Base-by-base conservation (phyloP, 2,797 vertebrate genomes). In the Clarias fuscus region DNA sequence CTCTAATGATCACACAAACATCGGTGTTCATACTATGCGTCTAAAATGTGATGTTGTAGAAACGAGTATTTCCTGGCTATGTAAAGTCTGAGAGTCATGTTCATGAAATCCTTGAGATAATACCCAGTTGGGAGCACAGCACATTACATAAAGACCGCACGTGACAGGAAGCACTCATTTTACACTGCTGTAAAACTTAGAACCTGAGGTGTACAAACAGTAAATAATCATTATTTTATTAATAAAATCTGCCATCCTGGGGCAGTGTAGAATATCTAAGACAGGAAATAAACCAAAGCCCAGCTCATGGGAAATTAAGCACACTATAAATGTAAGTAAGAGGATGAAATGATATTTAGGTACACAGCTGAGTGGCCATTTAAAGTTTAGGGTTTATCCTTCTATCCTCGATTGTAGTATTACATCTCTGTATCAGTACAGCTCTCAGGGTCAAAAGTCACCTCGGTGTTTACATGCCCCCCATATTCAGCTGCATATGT, bases 291-390 rank as follows among this genome's bases (percentile, higher is more conserved):
- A 64, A 22, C 58, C 17, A 30, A 3, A 59, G 33, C 7, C 61
- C 30, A n/a, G 67, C 67, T 70, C 65, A 71, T 37, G 59, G 78
- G 61, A 81, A 48, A 82, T 82, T 8, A 65, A 64, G n/a, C 61
- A 40, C 22, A 13, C 17, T 20, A 82, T 67, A 27, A 82, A 67
- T 30, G 40, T 20, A 48, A 20, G 10, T 6, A 22, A 82, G 33
- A 22, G 8, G 27, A 68, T 53, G 43, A 53, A 82, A 18, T 1
- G 17, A 37, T 61, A 37, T 79, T 79, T 79, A 77, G n/a, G 8
- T 33, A 14, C 56, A 33, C 76, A 59, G 6, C 18, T 58, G 18
- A 59, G 53, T 5, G 17, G 7, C 27, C 30, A 62, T 62, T 59
- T n/a, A n/a, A 40, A n/a, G 15, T 40, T 15, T 40, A 79, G 7